phyloP scores from a whole-genome alignment of 2,797 vertebrate species.

The Cossypha dichroa region DNA sequence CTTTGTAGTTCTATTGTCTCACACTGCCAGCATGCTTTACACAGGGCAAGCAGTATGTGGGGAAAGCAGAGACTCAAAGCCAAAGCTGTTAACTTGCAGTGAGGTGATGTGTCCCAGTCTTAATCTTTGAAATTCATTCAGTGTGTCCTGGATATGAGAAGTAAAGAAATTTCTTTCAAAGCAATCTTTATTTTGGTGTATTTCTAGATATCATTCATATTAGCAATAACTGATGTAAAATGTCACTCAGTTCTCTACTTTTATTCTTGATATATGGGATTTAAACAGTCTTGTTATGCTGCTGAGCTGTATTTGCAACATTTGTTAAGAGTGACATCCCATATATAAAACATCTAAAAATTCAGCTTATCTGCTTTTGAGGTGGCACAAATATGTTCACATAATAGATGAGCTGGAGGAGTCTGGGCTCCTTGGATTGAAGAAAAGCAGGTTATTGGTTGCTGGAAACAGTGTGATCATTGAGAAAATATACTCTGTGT shows the following conservation, averaged over 20 bases:
- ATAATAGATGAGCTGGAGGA: neutral
- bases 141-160: neutral
- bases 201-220: neutral
- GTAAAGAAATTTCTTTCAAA: conserved; percentile 8
- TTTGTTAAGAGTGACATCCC: neutral
- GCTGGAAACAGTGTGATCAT: neutral
- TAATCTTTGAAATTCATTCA: neutral
- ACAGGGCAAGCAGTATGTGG: neutral
- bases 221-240: neutral
- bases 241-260: neutral
- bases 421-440: neutral
- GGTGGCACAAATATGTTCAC: neutral
- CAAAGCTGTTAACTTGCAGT: neutral
- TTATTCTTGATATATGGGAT: neutral
- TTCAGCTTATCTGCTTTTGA: neutral
- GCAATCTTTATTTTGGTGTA: neutral
- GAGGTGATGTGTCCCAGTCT: neutral
- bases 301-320: conserved; percentile 3
- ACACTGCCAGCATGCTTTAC: neutral
- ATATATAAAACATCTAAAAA: conserved; percentile 41
- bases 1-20: neutral
- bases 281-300: neutral
- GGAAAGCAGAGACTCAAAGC: neutral
- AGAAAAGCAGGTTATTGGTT: neutral
- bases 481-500: neutral